Conservation (phyloP, 2,888 invertebrate genomes). For the Rhopalosiphum nymphaeae region DNA sequence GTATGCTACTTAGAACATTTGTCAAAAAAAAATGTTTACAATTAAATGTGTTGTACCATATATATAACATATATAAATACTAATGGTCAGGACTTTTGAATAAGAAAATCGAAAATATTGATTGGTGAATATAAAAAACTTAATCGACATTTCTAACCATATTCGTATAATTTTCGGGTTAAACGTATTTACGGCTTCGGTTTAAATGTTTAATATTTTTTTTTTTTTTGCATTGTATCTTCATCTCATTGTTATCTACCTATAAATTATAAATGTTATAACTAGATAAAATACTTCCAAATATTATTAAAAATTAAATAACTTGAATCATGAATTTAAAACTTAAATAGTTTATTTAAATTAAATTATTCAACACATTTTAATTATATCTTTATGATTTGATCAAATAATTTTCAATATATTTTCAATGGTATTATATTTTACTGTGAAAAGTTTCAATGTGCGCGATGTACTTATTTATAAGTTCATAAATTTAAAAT, state of each 20-base stretch:
- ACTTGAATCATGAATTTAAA: background rate
- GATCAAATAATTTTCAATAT: background rate
- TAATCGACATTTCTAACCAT: background rate
- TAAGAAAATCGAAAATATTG: background rate
- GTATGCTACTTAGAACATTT: background rate
- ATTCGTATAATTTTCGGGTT: constrained; percentile 9
- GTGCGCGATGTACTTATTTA: constrained; percentile 36
- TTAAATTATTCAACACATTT: background rate
- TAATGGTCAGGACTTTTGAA: background rate
- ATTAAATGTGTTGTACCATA: background rate
- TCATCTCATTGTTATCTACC: background rate
- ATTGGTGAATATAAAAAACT: background rate
- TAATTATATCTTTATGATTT: constrained; percentile 1
- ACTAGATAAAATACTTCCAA: background rate
- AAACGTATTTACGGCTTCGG: background rate
- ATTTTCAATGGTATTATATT: constrained; percentile 18
- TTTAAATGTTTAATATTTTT: background rate
- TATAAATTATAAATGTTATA: background rate
- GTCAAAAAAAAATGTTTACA: background rate
- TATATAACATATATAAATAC: background rate
- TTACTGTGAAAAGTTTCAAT: constrained; percentile 5
- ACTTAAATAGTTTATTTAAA: background rate
- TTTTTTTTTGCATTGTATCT: background rate
- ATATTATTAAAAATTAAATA: background rate
- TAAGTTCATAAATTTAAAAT: constrained; percentile 52